These are phyloP conservation scores for Pipa parva DNA, from an alignment of 2,113 vertebrate genomes.

Conservation along the genomic window DNA sequence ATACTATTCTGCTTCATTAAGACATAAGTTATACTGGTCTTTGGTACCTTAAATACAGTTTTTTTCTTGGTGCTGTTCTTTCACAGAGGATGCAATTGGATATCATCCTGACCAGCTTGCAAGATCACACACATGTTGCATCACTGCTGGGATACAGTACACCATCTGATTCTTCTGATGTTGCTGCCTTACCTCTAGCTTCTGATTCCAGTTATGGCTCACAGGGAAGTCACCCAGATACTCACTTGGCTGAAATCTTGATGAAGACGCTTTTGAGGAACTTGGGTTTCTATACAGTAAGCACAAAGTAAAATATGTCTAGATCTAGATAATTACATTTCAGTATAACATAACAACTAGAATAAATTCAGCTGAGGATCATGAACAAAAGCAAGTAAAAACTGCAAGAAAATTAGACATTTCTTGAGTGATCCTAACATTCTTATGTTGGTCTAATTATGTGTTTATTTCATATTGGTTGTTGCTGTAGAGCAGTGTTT, in stretches of 20 bases:
- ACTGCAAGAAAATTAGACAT: too few relatives aligned
- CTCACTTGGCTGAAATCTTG: slow-evolving; percentile 92
- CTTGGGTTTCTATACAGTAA: slow-evolving; percentile 93
- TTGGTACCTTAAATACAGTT: too few relatives aligned
- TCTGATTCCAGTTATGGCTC: slow-evolving; percentile 65
- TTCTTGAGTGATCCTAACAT: too few relatives aligned
- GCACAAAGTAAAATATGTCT: too few relatives aligned
- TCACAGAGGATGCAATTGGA: slow-evolving; percentile 92
- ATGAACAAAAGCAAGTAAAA: too few relatives aligned
- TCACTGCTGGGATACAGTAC: slow-evolving; percentile 92
- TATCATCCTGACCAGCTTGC: slow-evolving; percentile 94
- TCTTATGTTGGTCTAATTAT: too few relatives aligned
- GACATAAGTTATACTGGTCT: slow-evolving; percentile 33
- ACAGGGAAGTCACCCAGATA: slow-evolving; percentile 81
- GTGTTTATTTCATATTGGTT: too few relatives aligned
- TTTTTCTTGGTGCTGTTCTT: slow-evolving; percentile 7
- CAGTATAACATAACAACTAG: too few relatives aligned
- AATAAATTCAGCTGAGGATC: too few relatives aligned
- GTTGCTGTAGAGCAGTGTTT: too few relatives aligned
- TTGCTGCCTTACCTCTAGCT: slow-evolving; percentile 57
- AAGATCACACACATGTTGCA: slow-evolving; percentile 96
- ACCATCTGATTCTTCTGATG: slow-evolving; percentile 79
- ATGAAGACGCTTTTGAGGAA: slow-evolving; percentile 98
- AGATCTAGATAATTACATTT: too few relatives aligned
- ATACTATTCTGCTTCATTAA: slow-evolving; percentile 28